These are phyloP conservation scores for Cataglyphis altisquamis DNA, from an alignment of 2,888 invertebrate species.

Conservation along the genomic window DNA sequence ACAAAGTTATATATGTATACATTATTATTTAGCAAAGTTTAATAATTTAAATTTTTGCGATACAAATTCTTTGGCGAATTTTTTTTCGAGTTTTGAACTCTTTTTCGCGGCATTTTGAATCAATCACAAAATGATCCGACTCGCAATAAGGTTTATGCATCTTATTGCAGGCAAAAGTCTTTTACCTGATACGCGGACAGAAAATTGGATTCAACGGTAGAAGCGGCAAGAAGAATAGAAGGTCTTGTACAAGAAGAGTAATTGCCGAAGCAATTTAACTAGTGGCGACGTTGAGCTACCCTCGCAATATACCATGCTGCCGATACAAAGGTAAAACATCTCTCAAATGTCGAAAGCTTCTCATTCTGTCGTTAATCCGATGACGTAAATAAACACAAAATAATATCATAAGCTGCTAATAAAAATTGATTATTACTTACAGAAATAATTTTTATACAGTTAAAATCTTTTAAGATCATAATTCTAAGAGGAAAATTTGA, in stretches of 20 bases:
- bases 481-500: neutral
- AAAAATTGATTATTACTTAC: neutral
- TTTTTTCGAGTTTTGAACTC: no score
- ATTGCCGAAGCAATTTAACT: conserved; percentile 52
- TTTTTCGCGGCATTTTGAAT: neutral
- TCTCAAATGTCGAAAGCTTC: conserved; percentile 18
- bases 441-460: neutral
- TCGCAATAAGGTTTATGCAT: conserved; percentile 17
- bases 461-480: neutral
- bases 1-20: no score
- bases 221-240: conserved; percentile 21
- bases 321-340: conserved; percentile 43
- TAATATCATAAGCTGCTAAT: neutral
- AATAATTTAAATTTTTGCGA: neutral
- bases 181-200: conserved; percentile 26
- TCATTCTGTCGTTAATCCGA: conserved; percentile 17
- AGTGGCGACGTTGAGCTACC: conserved; percentile 28
- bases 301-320: conserved; percentile 33
- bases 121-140: neutral
- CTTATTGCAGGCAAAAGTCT: conserved; percentile 37
- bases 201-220: conserved; percentile 31
- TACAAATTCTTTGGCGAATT: neutral
- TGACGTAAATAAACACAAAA: neutral
- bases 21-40: neutral
- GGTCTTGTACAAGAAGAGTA: conserved; percentile 46